Evolutionary conservation across 1,140 invertebrate species (phyloP).

Genomic region (Orchestia grillus): DNA sequence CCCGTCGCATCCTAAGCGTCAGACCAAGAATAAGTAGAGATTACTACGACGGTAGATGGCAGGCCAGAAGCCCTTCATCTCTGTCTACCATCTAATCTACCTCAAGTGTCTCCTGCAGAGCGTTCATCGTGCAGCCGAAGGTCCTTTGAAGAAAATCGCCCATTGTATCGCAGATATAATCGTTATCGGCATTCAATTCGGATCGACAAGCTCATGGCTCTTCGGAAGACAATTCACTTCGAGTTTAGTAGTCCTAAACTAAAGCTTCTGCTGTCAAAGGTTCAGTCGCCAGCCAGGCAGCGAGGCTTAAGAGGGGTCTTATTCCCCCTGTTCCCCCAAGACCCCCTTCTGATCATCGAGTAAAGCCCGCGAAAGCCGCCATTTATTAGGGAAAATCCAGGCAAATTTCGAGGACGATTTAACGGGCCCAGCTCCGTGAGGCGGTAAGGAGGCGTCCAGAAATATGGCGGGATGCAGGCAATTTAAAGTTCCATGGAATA

Average conservation of each 20-base stretch:
- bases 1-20: too few species aligned
- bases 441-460: conserved; percentile 27
- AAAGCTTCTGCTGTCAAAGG: background rate
- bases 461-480: conserved; percentile 19
- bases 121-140: too few species aligned
- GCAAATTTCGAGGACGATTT: conserved; percentile 36
- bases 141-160: too few species aligned
- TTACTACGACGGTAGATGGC: too few species aligned
- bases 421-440: conserved; percentile 2
- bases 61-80: too few species aligned
- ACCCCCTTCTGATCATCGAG: background rate
- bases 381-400: conserved; percentile 48
- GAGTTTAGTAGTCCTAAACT: background rate
- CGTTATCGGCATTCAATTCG: too few species aligned
- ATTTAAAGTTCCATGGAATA: conserved; percentile 53
- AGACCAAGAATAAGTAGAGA: too few species aligned
- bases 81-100: too few species aligned
- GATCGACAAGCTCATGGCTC: too few species aligned
- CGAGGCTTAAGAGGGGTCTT: background rate
- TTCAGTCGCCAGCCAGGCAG: background rate
- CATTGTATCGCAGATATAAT: too few species aligned
- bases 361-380: conserved; percentile 20
- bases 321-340: background rate
- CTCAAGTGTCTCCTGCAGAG: too few species aligned
- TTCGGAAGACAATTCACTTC: too few species aligned